Base-by-base conservation (phyloP, 2,797 vertebrate species). In the Hemibagrus guttatus region DNA sequence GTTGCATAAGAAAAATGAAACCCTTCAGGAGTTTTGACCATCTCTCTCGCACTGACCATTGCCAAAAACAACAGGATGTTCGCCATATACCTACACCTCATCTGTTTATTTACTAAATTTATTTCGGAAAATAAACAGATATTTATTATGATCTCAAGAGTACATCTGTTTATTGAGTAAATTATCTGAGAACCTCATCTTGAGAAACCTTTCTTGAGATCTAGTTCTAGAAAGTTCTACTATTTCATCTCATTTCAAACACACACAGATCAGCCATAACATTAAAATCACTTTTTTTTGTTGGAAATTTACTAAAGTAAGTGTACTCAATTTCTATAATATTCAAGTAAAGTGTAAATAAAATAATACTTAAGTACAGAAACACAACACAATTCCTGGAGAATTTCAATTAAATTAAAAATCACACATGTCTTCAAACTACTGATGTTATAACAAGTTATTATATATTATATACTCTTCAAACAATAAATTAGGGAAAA, bases 1-100 rank as follows among this genome's bases (percentile, higher is more conserved):
- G 26, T 59, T 75, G 72, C 31, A 54, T 83, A 19, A 64, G 52
- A n/a, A 84, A 81, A 68, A 59, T 14, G 35, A 84, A 89, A 84
- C 19, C 5, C 23, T 42, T 35, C 54, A 6, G 19, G 16, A 23
- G 31, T 39, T 17, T 16, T 14, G 23, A n/a, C 2, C 61, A 42
- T 42, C 12, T 74, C 23, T 74, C 11, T n/a, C 23, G 46, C 12
- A 12, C 21, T 26, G 39, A 42, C 7, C 69, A 69, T 23, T 56
- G 7, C n/a, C 54, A 85, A 28, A 86, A 71, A 87, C 64, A 35
- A 46, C 46, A 28, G 19, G 85, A 69, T 61, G 28, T 52, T 54
- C n/a, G n/a, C n/a, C n/a, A n/a, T n/a, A n/a, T n/a, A n/a, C n/a
- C n/a, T n/a, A n/a, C n/a, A n/a, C n/a, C n/a, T n/a, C n/a, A n/a